A percentile compares a stretch with the other conserved stretches of the same genome.
Conservation (phyloP, 1,140 invertebrate species). For the Zaprionus ghesquierei region DNA sequence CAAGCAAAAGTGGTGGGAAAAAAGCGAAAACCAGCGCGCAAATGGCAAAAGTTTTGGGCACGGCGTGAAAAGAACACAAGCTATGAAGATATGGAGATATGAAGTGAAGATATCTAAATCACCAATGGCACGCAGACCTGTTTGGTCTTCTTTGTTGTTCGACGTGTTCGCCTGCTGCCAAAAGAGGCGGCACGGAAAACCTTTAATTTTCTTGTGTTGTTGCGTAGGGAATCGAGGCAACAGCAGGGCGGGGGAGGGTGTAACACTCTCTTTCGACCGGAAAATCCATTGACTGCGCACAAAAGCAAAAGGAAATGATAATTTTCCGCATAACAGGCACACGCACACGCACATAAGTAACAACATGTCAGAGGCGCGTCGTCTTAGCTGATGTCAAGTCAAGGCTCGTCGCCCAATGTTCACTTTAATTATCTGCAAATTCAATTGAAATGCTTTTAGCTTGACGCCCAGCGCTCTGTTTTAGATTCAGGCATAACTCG, state of each 20-base stretch:
- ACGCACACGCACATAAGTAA: conserved; percentile 12
- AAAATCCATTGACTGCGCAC: conserved; percentile 65
- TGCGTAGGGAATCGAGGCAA: background rate
- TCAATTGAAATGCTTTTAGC: conserved; percentile 27
- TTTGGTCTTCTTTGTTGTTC: background rate
- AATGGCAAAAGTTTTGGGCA: conserved; percentile 12
- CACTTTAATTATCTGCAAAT: conserved; percentile 36
- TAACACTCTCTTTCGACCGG: conserved; percentile 22
- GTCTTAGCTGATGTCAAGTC: conserved; percentile 12
- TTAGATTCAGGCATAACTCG: conserved; percentile 4
- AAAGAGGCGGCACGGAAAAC: conserved; percentile 48
- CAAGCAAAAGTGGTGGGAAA: conserved; percentile 47
- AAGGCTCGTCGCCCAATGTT: background rate
- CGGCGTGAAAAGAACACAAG: conserved; percentile 62
- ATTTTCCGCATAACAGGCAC: conserved; percentile 66
- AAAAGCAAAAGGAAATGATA: conserved; percentile 71
- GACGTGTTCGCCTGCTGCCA: background rate
- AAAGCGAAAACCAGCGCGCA: conserved; percentile 28
- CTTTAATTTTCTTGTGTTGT: conserved; percentile 58
- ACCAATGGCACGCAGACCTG: conserved; percentile 52
- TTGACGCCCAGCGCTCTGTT: background rate
- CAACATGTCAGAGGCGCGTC: conserved; percentile 12
- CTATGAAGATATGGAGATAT: conserved; percentile 23
- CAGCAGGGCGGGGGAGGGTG: background rate
- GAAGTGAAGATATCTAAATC: conserved; percentile 53